Conservation (phyloP, 2,113 vertebrate genomes). For the Thymallus thymallus region DNA sequence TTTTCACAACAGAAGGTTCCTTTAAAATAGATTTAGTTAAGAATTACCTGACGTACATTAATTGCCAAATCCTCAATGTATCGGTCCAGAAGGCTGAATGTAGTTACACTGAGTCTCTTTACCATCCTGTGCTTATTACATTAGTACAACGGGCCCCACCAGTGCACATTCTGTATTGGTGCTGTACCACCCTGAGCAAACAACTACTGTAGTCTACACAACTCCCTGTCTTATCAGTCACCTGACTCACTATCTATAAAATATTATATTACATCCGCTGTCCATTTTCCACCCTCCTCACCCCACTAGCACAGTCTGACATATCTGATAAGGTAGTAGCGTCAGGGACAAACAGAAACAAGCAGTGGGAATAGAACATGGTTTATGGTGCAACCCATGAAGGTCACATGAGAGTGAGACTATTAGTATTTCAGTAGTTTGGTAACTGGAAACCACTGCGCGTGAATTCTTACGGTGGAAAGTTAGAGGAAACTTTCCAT, state of each 20-base stretch:
- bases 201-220: neutral
- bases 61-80: neutral
- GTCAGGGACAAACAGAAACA: neutral
- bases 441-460: conserved; percentile 33
- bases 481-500: too few species aligned
- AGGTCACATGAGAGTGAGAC: conserved; percentile 31
- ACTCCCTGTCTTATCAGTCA: neutral
- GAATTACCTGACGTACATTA: neutral
- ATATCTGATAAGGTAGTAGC: neutral
- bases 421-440: conserved; percentile 41
- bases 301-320: neutral
- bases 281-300: neutral
- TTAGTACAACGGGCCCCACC: neutral
- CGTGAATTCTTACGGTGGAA: neutral
- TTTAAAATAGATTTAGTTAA: too few species aligned
- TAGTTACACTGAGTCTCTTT: neutral
- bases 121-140: conserved; percentile 1
- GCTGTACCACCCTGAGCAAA: neutral
- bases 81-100: too few species aligned
- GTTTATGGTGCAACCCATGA: neutral
- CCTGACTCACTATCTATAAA: neutral
- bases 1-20: too few species aligned
- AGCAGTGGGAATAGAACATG: neutral
- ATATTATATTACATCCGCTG: neutral
- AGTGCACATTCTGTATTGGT: neutral